Evolutionary conservation across 2,797 vertebrate genomes (phyloP).

Genomic region (Oophaga sylvatica): DNA sequence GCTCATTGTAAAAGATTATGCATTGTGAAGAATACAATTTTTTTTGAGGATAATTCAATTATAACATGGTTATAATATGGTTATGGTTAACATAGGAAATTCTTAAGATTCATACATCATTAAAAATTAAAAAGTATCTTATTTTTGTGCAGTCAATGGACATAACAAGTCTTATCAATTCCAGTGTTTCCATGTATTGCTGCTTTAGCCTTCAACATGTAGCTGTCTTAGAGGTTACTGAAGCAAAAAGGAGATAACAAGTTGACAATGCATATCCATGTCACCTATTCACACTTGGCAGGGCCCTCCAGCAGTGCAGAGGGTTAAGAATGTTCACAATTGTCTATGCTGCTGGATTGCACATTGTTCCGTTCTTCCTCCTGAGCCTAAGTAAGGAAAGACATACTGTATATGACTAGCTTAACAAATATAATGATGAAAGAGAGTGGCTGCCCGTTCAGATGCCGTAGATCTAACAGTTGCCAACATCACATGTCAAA

Average conservation of each 20-base stretch:
- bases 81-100: constrained; percentile 3
- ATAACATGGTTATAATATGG: too few species aligned
- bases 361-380: constrained; percentile 32
- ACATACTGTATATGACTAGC: constrained; percentile 23
- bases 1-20: too few species aligned
- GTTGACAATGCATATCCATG: constrained; percentile 46
- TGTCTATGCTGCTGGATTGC: constrained; percentile 14
- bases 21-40: too few species aligned
- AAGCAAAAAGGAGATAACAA: constrained; percentile 45
- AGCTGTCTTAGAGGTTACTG: constrained; percentile 48
- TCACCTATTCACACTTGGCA: constrained; percentile 47
- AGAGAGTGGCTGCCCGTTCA: constrained; percentile 36
- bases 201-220: constrained; percentile 33
- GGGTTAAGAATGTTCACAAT: constrained; percentile 50
- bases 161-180: constrained; percentile 8
- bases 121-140: not conserved
- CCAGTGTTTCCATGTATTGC: not conserved
- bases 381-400: constrained; percentile 42
- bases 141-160: not conserved
- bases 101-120: not conserved
- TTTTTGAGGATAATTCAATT: too few species aligned
- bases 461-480: constrained; percentile 43
- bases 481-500: constrained; percentile 51
- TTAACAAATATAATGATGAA: constrained; percentile 57
- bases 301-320: constrained; percentile 33